Percentiles rank a stretch among this genome's conserved stretches.
phyloP scores from a whole-genome alignment of 2,888 invertebrate genomes.

The Xestia c-nigrum region DNA sequence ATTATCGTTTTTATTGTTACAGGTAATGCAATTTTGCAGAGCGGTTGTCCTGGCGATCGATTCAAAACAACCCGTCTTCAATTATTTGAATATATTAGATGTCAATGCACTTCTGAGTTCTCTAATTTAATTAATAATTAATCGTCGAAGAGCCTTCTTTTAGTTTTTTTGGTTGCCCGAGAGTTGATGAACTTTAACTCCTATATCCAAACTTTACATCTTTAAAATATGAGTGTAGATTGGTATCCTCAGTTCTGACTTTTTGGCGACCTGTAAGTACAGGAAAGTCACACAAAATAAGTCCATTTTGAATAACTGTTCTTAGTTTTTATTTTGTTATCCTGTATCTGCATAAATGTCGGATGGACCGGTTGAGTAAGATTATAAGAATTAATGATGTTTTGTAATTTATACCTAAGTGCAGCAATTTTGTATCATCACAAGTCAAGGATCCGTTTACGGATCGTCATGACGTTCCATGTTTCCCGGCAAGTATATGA shows the following conservation, averaged over 20 bases:
- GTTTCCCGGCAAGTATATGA: not conserved
- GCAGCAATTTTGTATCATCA: not conserved
- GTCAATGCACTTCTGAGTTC: conserved; percentile 12
- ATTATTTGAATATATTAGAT: not conserved
- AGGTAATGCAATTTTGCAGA: conserved; percentile 28
- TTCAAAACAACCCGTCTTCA: not conserved
- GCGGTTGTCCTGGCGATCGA: not conserved
- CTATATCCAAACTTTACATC: not conserved
- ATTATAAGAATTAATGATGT: not conserved
- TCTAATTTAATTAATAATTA: not conserved
- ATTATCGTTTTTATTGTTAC: conserved; percentile 35
- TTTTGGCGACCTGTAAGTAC: not conserved
- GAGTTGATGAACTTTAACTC: not conserved
- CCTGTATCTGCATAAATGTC: not conserved
- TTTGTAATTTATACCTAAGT: not conserved
- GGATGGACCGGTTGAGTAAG: conserved; percentile 5
- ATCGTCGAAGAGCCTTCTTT: not conserved
- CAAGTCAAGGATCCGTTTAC: not conserved
- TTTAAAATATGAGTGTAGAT: not conserved
- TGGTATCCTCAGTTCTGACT: not conserved
- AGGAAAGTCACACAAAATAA: not conserved
- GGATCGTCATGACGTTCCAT: not conserved
- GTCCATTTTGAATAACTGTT: not conserved
- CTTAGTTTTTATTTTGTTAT: not conserved
- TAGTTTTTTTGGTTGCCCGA: not conserved